Evolutionary conservation across 2,888 invertebrate genomes (phyloP), one percentile per base, ranked within the genome.

Genomic region (Aphrophora alni): DNA sequence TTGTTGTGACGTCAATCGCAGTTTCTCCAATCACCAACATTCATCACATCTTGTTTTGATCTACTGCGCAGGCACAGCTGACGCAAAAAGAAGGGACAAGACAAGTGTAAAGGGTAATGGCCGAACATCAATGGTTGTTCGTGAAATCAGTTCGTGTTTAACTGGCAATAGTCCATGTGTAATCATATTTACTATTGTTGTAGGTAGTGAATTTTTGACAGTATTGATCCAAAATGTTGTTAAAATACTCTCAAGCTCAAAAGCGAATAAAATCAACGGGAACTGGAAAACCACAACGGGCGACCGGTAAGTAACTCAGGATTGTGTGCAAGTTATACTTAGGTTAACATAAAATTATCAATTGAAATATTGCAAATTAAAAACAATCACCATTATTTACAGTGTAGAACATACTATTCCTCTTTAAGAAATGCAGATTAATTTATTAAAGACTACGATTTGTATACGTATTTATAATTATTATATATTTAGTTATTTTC

Each of bases 181-280:
- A 76, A 33, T 76, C 26, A 25, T 68, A 72, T 72, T n/a, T 1
- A 24, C 38, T 24, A 25, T 77, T 69, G 10, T 68, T 33, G 17
- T 69, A 14, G 26, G 69, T 68, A 69, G 77, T 77, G 75, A 78
- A 44, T 69, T 77, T 77, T 78, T 38, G 80, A 73, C 78, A 21
- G 10, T 44, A 59, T 59, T 70, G 10, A 25, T 75, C n/a, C 78
- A 81, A 26, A 75, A 84, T 84, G 84, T 83, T 84, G 81, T 83
- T 84, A 80, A 84, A 84, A 73, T 84, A 83, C 74, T 82, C 83
- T 44, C 84, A 83, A 70, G 82, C 82, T 73, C 84, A 83, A 75
- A 84, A 84, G 80, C 81, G 84, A 78, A 82, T 81, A 38, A 84
- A 82, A 77, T 21, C 82, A 12, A 78, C 83, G 38, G 81, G 82